Evolutionary conservation across 92 coral and sea anemone species (phyloP), one percentile per base, ranked within the genome.

Genomic region (Phenganax subtilis): DNA sequence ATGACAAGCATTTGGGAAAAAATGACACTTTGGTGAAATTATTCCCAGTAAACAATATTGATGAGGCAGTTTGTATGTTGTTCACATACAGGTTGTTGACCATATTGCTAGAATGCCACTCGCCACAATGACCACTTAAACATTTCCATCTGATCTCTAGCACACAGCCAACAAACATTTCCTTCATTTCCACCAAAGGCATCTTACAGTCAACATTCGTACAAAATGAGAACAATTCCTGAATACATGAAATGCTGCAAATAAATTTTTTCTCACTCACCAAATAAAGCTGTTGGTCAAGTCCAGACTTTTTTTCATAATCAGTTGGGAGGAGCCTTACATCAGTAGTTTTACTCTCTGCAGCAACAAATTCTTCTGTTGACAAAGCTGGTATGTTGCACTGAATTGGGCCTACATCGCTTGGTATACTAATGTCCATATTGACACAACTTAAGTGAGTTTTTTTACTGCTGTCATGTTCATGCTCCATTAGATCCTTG

Each of bases 41-140:
- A 60, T 82, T 82, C 9, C 85, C 85, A 31, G 85, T 72, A 70
- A 57, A 82, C 59, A 82, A 73, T 29, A 82, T 55, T 57, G 85
- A 53, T 55, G 85, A 27, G 56, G 80, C 80, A 30, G 79, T 71
- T 47, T 56, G 85, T 56, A 82, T 71, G 44, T 82, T 82, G 80
- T 82, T 82, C 37, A 82, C 85, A 82, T 72, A 82, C 27, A 82
- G 71, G n/a, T 66, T 63, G 69, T 72, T 82, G 56, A 72, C 80
- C 47, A 37, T 15, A 59, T 82, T 72, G 20, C 85, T 82, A 10
- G 80, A 82, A 70, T 82, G 53, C 85, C 80, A 82, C 10, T 82
- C 72, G 15, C 80, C 80, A 57, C 20, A 17, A 73, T 82, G 80
- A 7, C 80, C 80, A 72, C 58, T 80, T 56, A 29, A 16, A 72